Evolutionary conservation across 2,797 vertebrate genomes (phyloP), one percentile per base, ranked within the genome.

Genomic region (Trematomus bernacchii): DNA sequence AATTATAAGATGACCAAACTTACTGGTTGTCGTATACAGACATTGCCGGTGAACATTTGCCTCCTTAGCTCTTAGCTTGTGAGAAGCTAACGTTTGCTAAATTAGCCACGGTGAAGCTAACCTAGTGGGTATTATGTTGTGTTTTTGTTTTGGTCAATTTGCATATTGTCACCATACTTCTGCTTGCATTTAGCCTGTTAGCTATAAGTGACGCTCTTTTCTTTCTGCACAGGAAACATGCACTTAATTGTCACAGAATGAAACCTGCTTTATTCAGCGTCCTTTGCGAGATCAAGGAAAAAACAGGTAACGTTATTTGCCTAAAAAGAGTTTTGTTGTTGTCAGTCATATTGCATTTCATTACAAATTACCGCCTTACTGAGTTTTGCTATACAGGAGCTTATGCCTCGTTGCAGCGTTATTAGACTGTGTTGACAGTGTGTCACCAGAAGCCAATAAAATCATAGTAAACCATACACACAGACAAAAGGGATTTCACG

Each of bases 191-290:
- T 55, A 40, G 48, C n/a, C n/a, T 82, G 21, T 33, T 19, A 23
- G 57, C 44, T 21, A 7, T 0, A 72, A 70, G 14, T 70, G 52
- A 33, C 46, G 3, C 5, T 62, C 43, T 52, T 18, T 85, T 75
- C 44, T 73, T 72, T 69, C 3, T 82, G 47, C 15, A 43, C 94
- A 98, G 97, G 96, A 98, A 98, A 94, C 97, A 98, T 50, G 96
- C 97, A 65, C 94, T 98, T 77, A 98, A 97, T 92, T 98, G 97
- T 92, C 97, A 98, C 89, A 95, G 97, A 47, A 97, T 98, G 97
- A 98, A 98, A 86, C 97, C 97, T 42, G 97, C 97, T 9, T 92
- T 98, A 79, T 98, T 98, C 94, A 97, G 96, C 74, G 97, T 98
- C 54, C 92, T 98, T 87, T 98, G 97, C 72, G 97, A 98, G 87